Percentiles rank a stretch among this genome's conserved stretches.
Evolutionary conservation across 2,797 vertebrate genomes (phyloP).

Genomic region (Sebastiscus albofasciatus): DNA sequence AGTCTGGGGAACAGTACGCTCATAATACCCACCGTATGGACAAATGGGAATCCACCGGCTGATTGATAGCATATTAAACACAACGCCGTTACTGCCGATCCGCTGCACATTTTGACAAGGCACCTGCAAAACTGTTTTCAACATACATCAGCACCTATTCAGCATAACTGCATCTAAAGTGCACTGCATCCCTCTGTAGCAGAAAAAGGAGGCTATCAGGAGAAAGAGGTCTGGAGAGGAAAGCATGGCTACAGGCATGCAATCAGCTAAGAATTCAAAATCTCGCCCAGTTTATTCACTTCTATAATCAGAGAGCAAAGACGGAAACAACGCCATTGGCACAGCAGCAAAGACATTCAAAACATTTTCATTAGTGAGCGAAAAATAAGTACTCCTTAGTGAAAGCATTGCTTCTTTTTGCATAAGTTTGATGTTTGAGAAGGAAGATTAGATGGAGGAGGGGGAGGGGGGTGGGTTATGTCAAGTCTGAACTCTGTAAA

Average conservation of each 20-base stretch:
- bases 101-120: constrained; percentile 71
- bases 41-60: constrained; percentile 64
- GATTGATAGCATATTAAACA: constrained; percentile 78
- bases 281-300: constrained; percentile 72
- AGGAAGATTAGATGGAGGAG: constrained; percentile 54
- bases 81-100: constrained; percentile 62
- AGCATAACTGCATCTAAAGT: constrained; percentile 76
- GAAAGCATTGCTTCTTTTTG: constrained; percentile 73
- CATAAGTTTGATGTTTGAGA: constrained; percentile 63
- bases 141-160: constrained; percentile 78
- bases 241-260: constrained; percentile 80
- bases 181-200: constrained; percentile 59
- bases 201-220: constrained; percentile 72
- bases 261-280: constrained; percentile 82
- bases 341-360: constrained; percentile 61
- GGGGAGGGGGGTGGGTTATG: background rate
- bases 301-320: constrained; percentile 78
- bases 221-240: constrained; percentile 70
- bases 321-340: constrained; percentile 74
- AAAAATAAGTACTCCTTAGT: constrained; percentile 65
- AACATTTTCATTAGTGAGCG: constrained; percentile 78
- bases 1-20: constrained; percentile 56
- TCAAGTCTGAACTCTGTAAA: constrained; percentile 50
- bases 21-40: constrained; percentile 55
- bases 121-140: constrained; percentile 70